Evolutionary conservation across 2,888 invertebrate species (phyloP), one percentile per base, ranked within the genome.

Genomic region (Cecidostiba fungosa): DNA sequence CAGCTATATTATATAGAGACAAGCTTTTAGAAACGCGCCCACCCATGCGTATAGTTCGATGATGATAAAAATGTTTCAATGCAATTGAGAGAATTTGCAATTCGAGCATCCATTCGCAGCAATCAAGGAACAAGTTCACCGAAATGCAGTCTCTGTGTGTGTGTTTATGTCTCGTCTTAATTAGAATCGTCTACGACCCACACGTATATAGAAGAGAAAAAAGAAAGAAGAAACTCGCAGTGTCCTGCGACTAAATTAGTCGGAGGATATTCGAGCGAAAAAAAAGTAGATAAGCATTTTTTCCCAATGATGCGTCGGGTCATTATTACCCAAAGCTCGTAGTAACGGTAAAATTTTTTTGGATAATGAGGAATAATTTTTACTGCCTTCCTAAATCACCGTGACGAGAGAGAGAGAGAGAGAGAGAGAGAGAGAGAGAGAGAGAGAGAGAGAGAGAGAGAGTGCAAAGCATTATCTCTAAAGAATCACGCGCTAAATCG

Each of bases 151-250:
- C 10, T 2, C 43, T n/a, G 43, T 6, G 43, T 43, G 43, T 43
- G 50, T 19, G 16, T 16, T 0, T 50, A 10, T 4, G 47, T 36
- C 32, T 32, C n/a, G 12, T 89, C 89, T 90, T 90, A 90, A 91
- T 91, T 90, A 90, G 87, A 84, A 62, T 73, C 84, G 26, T 54
- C 54, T 70, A 29, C 74, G 62, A 77, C 36, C 32, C 73, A 39
- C 82, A 47, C 82, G 76, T 50, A 74, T 66, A 8, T 43, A n/a
- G 54, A n/a, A 32, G 43, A 50, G 50, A 79, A 47, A 23, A 4
- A 4, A 23, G 26, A 50, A 79, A 70, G 29, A 12, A 29, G 26
- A 69, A 69, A 32, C 32, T 32, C 39, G 14, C 16, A 0, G 16
- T 12, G 29, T 29, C 29, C 16, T 36, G 32, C 32, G 29, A n/a